Base-by-base conservation (phyloP, 1,140 invertebrate species). In the Phymastichus coffea region DNA sequence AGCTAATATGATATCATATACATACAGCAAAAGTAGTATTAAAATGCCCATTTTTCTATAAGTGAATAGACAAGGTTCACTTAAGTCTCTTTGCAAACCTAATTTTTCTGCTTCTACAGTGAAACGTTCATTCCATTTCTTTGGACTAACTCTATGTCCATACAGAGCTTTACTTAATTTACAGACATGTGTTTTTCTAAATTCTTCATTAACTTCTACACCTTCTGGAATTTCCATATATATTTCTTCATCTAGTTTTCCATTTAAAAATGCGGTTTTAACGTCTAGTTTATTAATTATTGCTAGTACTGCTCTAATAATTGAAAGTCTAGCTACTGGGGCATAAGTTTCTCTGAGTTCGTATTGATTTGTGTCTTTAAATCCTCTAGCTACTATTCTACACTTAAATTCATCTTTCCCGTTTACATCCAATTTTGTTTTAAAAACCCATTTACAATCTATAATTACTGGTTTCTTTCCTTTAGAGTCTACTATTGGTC, bases 321-420 rank as follows among this genome's bases (percentile, higher is more conserved):
- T 19, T 4, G 43, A 4, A 14, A 46, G 25, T 25, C 20, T 3
- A 25, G 20, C 22, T 2, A 46, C 43, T 12, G 43, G 20, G 14
- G 22, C 43, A 49, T 49, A 37, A 8, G 47, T 49, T n/a, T 49
- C 47, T 12, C 28, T 33, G 0, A 49, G 7, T 4, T 53, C 22
- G n/a, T 41, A 46, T 6, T 23, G 4, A 22, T 52, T 33, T 33
- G 30, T 43, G 20, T 60, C 49, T 22, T 48, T 28, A 52, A 54
- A 52, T 28, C 35, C 8, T 15, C 23, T 28, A 15, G 28, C 52
- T 4, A 52, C 35, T 19, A 59, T 14, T 44, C 48, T 2, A 30
- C 37, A 23, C 49, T 46, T 48, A 46, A 47, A 46, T 25, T 57
- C 51, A 6, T 22, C 33, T 35, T 41, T 43, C 2, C 25, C n/a